These are phyloP conservation scores for Lates calcarifer DNA, from an alignment of 2,113 vertebrate species.

Conservation along the genomic window DNA sequence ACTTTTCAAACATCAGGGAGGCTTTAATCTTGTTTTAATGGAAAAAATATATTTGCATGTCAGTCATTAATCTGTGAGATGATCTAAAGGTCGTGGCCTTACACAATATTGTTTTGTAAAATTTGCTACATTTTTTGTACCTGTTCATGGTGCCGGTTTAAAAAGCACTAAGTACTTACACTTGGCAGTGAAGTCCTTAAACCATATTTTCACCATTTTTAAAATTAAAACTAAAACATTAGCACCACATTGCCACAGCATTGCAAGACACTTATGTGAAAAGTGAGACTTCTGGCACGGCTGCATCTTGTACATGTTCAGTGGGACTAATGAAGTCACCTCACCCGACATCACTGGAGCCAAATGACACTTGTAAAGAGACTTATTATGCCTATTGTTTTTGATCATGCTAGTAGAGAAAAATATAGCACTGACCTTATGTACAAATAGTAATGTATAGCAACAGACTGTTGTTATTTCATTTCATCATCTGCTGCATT, in stretches of 20 bases:
- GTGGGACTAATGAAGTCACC: constrained; percentile 6
- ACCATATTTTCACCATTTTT: constrained; percentile 15
- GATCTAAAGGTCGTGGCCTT: neutral
- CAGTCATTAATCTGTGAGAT: constrained; percentile 12
- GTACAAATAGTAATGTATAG: constrained; percentile 69
- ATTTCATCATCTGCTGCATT: constrained; percentile 36
- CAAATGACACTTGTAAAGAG: constrained; percentile 33
- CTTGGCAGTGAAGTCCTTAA: neutral
- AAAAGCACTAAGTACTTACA: neutral
- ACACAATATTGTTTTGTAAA: constrained; percentile 13
- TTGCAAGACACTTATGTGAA: constrained; percentile 40
- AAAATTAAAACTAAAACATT: constrained; percentile 13
- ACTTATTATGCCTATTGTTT: constrained; percentile 42
- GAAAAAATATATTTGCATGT: neutral
- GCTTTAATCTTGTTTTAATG: neutral
- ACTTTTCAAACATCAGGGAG: constrained; percentile 12
- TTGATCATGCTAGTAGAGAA: constrained; percentile 58
- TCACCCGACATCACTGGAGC: constrained; percentile 37
- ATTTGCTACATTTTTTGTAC: constrained; percentile 7
- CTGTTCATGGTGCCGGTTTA: neutral
- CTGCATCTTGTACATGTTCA: constrained; percentile 33
- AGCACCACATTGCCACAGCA: neutral
- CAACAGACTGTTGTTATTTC: constrained; percentile 42
- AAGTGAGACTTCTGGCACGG: constrained; percentile 19
- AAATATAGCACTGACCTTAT: constrained; percentile 73